Percentiles rank a stretch among this genome's conserved stretches.
Conservation (phyloP, 2,888 invertebrate species). For the Brachycybe producta region DNA sequence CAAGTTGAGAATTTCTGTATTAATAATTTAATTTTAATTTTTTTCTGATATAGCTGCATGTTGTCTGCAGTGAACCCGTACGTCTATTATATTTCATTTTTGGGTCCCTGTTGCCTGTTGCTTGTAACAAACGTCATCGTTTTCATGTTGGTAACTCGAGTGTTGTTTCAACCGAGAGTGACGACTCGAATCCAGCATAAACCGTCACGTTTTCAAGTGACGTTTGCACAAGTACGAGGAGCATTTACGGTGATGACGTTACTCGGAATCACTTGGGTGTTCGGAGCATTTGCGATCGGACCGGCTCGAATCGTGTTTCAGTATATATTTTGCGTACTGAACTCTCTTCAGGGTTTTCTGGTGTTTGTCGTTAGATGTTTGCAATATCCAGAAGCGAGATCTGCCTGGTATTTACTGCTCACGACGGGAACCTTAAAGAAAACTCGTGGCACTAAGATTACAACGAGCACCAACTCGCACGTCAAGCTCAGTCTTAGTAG, state of each 20-base stretch:
- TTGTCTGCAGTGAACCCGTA: slow-evolving; percentile 31
- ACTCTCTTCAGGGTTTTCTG: slow-evolving; percentile 31
- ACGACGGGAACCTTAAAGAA: slow-evolving; percentile 22
- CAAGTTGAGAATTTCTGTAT: slow-evolving; percentile 6
- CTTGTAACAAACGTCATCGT: slow-evolving; percentile 34
- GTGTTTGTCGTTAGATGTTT: slow-evolving; percentile 30
- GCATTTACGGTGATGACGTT: slow-evolving; percentile 29
- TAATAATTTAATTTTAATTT: not conserved
- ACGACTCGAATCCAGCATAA: slow-evolving; percentile 14
- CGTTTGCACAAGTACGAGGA: slow-evolving; percentile 26
- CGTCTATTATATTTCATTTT: slow-evolving; percentile 35
- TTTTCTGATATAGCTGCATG: slow-evolving; percentile 31
- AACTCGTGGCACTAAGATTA: slow-evolving; percentile 15
- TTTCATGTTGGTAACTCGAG: slow-evolving; percentile 34
- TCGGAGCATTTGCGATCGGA: slow-evolving; percentile 29
- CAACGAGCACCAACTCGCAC: slow-evolving; percentile 5
- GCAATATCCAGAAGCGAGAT: slow-evolving; percentile 25
- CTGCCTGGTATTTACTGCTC: slow-evolving; percentile 25
- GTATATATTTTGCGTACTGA: slow-evolving; percentile 31
- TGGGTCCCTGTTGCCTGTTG: slow-evolving; percentile 36
- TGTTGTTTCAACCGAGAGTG: slow-evolving; percentile 28
- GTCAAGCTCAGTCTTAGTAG: slow-evolving; percentile 1
- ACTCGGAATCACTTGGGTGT: slow-evolving; percentile 31
- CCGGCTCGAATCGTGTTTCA: slow-evolving; percentile 26
- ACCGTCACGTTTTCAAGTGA: slow-evolving; percentile 10